Conservation (phyloP, 2,888 invertebrate genomes). For the Thereva unica region DNA sequence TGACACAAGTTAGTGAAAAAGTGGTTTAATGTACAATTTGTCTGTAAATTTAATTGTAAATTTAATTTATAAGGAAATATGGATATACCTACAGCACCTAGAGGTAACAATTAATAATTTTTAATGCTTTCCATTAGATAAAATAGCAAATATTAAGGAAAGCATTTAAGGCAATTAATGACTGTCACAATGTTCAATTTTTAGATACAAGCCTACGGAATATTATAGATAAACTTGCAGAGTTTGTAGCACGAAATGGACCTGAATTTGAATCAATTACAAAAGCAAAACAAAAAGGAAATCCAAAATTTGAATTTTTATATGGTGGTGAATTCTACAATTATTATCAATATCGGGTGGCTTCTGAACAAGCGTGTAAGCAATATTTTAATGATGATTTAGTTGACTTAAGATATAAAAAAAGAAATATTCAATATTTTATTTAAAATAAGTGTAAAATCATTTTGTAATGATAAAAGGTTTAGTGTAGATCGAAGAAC, state of each 20-base stretch:
- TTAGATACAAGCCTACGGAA: constrained; percentile 89
- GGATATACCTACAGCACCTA: constrained; percentile 27
- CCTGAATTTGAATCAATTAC: constrained; percentile 99
- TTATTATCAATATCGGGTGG: constrained; percentile 96
- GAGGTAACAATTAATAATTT: constrained; percentile 24
- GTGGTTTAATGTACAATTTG: neutral
- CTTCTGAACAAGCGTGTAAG: constrained; percentile 92
- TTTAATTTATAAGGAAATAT: constrained; percentile 6
- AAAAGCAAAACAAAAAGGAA: constrained; percentile 96
- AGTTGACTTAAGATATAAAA: neutral
- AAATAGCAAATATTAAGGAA: neutral
- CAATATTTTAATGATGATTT: constrained; percentile 31
- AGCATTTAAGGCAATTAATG: neutral
- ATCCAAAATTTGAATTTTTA: constrained; percentile 95
- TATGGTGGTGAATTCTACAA: constrained; percentile 95
- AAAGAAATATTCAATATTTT: constrained; percentile 1
- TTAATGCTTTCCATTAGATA: constrained; percentile 1
- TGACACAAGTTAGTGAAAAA: constrained; percentile 12
- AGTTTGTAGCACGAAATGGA: constrained; percentile 98
- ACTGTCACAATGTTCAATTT: constrained; percentile 29
- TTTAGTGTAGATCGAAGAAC: too few species aligned
- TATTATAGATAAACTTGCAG: constrained; percentile 97
- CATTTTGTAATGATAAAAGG: too few species aligned
- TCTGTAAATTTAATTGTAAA: neutral
- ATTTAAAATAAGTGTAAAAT: neutral